phyloP scores from a whole-genome alignment of 2,888 invertebrate genomes.

The Cryptosula pallasiana region DNA sequence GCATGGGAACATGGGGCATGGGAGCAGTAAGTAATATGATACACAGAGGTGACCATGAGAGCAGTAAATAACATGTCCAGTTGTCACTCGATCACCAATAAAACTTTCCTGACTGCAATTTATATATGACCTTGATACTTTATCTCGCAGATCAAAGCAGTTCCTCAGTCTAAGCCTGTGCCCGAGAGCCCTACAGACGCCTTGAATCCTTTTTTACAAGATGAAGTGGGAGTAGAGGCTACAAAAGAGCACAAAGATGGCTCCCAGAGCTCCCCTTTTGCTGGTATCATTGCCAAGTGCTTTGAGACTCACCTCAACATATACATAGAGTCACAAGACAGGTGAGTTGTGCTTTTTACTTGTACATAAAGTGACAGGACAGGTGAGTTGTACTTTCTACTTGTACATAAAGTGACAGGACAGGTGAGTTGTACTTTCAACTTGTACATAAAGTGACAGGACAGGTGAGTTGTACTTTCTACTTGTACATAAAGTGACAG shows the following conservation, averaged over 20 bases:
- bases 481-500: too few species aligned
- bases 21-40: too few species aligned
- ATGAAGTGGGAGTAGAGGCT: not conserved
- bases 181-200: not conserved
- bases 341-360: constrained; percentile 48
- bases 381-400: not conserved
- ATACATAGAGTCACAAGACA: constrained; percentile 89
- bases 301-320: constrained; percentile 92
- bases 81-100: too few species aligned
- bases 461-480: not conserved
- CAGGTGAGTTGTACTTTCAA: not conserved
- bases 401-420: not conserved
- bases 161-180: not conserved
- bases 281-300: constrained; percentile 80
- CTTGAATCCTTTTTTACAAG: constrained; percentile 4
- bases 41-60: too few species aligned
- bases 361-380: not conserved
- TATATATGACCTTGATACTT: not conserved
- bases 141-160: not conserved
- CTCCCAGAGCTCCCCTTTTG: constrained; percentile 58
- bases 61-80: too few species aligned
- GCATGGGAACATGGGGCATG: too few species aligned
- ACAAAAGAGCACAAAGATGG: not conserved
- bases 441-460: not conserved
- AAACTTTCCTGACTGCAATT: too few species aligned